Conservation (phyloP, 2,797 vertebrate genomes). For the Antrozous pallidus region DNA sequence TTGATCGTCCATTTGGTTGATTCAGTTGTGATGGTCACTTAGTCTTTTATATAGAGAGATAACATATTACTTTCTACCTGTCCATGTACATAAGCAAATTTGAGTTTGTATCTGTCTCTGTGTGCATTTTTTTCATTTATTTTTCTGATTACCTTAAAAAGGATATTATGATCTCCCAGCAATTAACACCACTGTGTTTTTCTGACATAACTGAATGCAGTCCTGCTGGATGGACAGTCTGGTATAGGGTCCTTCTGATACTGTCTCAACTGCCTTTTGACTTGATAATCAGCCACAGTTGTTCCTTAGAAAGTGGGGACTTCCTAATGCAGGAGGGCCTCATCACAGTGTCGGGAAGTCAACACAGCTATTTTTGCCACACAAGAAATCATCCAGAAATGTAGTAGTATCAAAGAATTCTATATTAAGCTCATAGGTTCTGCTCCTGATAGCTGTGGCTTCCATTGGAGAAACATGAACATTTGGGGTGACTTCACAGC, state of each 20-base stretch:
- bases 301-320: neutral
- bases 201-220: neutral
- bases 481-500: neutral
- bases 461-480: neutral
- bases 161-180: neutral
- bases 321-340: neutral
- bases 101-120: neutral
- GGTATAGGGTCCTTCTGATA: neutral
- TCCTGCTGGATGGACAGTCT: neutral
- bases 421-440: neutral
- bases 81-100: neutral
- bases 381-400: neutral
- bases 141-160: neutral
- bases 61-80: neutral
- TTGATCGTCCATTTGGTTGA: too few species aligned
- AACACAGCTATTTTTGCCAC: neutral
- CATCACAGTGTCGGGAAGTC: neutral
- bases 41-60: neutral
- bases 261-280: neutral
- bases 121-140: neutral
- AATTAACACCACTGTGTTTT: neutral
- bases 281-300: neutral
- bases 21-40: too few species aligned
- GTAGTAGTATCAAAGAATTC: neutral
- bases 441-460: too few species aligned